Evolutionary conservation across 2,797 vertebrate genomes (phyloP), one percentile per base, ranked within the genome.

Genomic region (Dallia pectoralis): DNA sequence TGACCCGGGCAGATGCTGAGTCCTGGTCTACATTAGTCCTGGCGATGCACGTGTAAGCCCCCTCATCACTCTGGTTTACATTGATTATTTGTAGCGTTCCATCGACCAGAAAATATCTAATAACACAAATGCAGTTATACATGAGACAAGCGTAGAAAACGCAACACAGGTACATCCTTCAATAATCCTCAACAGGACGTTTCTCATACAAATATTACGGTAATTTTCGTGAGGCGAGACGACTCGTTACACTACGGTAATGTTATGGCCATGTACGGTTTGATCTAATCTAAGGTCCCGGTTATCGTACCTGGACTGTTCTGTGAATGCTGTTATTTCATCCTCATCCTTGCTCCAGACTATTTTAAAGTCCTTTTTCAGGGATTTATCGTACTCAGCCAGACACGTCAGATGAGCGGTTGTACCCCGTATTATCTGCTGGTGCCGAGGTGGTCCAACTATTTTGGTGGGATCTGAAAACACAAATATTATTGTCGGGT

Each of bases 391-490:
- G 16, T 91, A 94, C 36, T 89, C 85, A 67, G 91, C 91, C 67
- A 89, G 89, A 75, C 97, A 99, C 61, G 67, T 89, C 78, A 99
- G 79, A 81, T 92, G 91, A 22, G 94, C 85, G 0, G 85, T 86
- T 25, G 91, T 93, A 0, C 93, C 95, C 66, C 89, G 93, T 79
- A 91, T 74, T 44, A 97, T 81, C 73, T 89, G 82, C 30, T 89
- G 77, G 71, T 93, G 89, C 89, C 91, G 89, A 0, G 97, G 96
- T 76, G 89, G 91, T 70, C 85, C 53, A 4, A 82, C 82, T 32
- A 97, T 92, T 83, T 88, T 92, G 3, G 96, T 99, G 4, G 94
- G 92, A n/a, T 95, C 97, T 98, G 84, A 78, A 82, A 79, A 82
- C 0, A 12, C 22, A 30, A 36, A 56, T 0, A 27, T 19, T 70